Percentiles rank a stretch among this genome's conserved stretches.
Conservation (phyloP, 2,113 vertebrate species). For the Acanthochromis polyacanthus region DNA sequence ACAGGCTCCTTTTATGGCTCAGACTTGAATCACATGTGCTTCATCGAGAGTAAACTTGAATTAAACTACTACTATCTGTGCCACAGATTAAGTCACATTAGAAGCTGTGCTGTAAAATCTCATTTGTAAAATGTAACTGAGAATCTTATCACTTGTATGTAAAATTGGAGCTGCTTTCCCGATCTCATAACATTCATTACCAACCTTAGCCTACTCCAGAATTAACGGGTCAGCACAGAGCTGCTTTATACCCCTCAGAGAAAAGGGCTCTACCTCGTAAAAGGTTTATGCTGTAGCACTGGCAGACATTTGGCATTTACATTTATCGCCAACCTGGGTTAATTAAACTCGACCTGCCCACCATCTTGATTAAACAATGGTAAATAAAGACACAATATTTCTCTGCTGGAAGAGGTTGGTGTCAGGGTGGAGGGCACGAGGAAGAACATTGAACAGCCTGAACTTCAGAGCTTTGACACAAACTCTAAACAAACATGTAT, state of each 20-base stretch:
- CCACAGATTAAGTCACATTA: slow-evolving; percentile 3
- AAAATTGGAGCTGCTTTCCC: slow-evolving; percentile 43
- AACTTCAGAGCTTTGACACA: slow-evolving; percentile 5
- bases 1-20: no score
- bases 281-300: slow-evolving; percentile 62
- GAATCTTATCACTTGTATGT: slow-evolving; percentile 36
- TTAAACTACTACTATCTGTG: not conserved
- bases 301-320: slow-evolving; percentile 79
- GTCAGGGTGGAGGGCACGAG: slow-evolving; percentile 19
- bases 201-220: slow-evolving; percentile 45
- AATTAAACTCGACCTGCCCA: slow-evolving; percentile 77
- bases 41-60: no score
- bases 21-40: no score
- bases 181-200: slow-evolving; percentile 63
- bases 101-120: not conserved
- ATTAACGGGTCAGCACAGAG: slow-evolving; percentile 61
- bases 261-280: slow-evolving; percentile 66
- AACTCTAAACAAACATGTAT: not conserved
- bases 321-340: slow-evolving; percentile 75
- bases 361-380: slow-evolving; percentile 74
- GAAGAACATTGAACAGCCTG: not conserved
- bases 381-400: slow-evolving; percentile 73
- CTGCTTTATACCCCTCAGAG: slow-evolving; percentile 62
- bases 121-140: slow-evolving; percentile 33
- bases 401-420: slow-evolving; percentile 23